Percentiles rank a stretch among this genome's conserved stretches.
These are phyloP conservation scores for Kryptolebias marmoratus DNA, from an alignment of 2,113 vertebrate genomes.

Conservation along the genomic window DNA sequence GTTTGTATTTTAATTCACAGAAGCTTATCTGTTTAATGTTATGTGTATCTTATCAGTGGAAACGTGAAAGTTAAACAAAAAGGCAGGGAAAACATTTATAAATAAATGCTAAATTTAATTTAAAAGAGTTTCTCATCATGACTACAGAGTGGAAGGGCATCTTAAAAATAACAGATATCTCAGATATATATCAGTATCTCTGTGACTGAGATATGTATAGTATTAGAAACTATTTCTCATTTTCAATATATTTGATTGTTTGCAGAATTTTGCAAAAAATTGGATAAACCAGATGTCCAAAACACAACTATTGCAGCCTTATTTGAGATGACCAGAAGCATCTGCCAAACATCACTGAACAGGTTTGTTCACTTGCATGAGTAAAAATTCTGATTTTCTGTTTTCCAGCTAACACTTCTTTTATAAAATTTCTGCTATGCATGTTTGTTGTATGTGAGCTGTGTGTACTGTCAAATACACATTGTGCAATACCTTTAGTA, in stretches of 20 bases:
- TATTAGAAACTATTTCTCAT: neutral
- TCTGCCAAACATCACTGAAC: constrained; percentile 79
- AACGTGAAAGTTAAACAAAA: neutral
- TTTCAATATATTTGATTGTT: neutral
- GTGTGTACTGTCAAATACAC: neutral
- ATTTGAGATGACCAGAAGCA: constrained; percentile 78
- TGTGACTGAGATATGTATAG: no score
- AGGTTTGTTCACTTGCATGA: constrained; percentile 36
- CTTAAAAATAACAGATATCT: no score
- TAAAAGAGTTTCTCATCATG: neutral
- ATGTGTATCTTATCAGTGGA: neutral
- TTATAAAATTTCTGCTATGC: neutral
- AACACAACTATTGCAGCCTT: constrained; percentile 65
- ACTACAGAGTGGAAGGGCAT: no score
- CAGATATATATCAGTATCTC: neutral
- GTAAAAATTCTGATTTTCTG: neutral
- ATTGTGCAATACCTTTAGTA: no score
- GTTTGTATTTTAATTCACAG: neutral
- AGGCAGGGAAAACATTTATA: neutral
- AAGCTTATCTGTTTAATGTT: neutral
- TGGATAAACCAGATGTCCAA: constrained; percentile 14
- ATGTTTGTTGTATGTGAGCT: neutral
- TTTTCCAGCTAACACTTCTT: neutral
- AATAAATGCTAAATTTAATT: neutral
- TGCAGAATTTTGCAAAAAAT: constrained; percentile 63